Evolutionary conservation across 1,140 invertebrate species (phyloP), one percentile per base, ranked within the genome.

Genomic region (Dendroctonus ponderosae): DNA sequence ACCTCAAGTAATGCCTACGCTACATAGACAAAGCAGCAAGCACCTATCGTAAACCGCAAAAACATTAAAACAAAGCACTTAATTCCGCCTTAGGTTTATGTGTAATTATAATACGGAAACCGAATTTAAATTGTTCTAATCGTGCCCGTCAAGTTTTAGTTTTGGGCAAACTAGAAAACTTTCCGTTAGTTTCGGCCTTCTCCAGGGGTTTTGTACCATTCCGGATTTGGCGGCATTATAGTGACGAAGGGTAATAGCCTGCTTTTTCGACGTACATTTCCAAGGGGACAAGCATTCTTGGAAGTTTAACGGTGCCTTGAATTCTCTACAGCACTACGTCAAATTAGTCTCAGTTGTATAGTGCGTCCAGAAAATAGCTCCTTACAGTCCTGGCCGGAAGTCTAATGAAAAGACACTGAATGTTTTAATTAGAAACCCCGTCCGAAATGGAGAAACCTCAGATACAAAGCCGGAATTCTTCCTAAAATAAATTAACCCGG

Each of bases 31-130:
- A 26, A 26, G 26, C 26, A 26, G 26, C 26, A 8, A 51, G 49
- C 15, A 51, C 15, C 49, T 26, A 26, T 26, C 26, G 26, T 26
- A 26, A 26, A n/a, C 12, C 14, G 42, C 5, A 37, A 11, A n/a
- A 60, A 60, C 60, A 62, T 62, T 62, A 62, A 53, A 62, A 43
- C 60, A 62, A 63, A 63, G 44, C 62, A 56, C 38, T 63, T 56
- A 56, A 63, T 41, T n/a, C 48, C 39, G 44, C 8, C 49, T n/a
- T 8, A 14, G 62, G 41, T 63, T 63, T 63, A 63, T 63, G 51
- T 56, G 62, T 63, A 63, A 63, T 63, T 63, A 63, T 63, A 52
- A 63, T 54, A 53, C 62, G 62, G 44, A 63, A 63, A 63, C 62
- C 62, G 62, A 63, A 63, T 63, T 63, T 63, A 63, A 63, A 63